These are phyloP conservation scores for Euwallacea similis DNA, from an alignment of 1,140 invertebrate species.

Conservation along the genomic window DNA sequence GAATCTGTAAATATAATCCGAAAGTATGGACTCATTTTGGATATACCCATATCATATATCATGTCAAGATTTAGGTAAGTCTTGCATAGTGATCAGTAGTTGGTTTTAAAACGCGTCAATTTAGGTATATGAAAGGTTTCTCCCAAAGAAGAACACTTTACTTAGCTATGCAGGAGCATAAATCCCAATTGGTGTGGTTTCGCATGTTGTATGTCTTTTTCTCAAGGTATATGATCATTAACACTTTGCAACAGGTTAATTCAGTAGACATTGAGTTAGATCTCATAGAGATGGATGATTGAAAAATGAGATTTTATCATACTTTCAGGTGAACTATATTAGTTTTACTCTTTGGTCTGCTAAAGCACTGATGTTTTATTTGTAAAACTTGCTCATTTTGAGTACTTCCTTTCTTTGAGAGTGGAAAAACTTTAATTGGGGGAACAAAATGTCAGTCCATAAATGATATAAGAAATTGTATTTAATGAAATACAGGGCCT, in stretches of 20 bases:
- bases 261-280: conserved; percentile 73
- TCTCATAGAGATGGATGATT: conserved; percentile 68
- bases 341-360: too few relatives aligned
- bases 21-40: conserved; percentile 84
- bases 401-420: neutral
- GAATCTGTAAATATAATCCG: conserved; percentile 82
- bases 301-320: neutral
- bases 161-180: conserved; percentile 81
- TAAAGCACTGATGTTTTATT: too few relatives aligned
- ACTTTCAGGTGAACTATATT: too few relatives aligned
- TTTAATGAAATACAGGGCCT: too few relatives aligned
- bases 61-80: conserved; percentile 73
- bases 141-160: conserved; percentile 61
- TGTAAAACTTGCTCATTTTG: too few relatives aligned
- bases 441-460: neutral
- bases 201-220: conserved; percentile 85
- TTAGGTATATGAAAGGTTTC: conserved; percentile 64
- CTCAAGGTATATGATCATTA: conserved; percentile 89
- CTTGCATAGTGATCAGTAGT: neutral
- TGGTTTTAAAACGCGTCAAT: neutral
- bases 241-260: conserved; percentile 76
- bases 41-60: conserved; percentile 77
- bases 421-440: neutral
- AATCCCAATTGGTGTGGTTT: conserved; percentile 92
- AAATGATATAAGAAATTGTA: too few relatives aligned